Percentiles rank a stretch among this genome's conserved stretches.
These are phyloP conservation scores for Saguinus midas DNA, from an alignment of 2,113 vertebrate species.

Conservation along the genomic window DNA sequence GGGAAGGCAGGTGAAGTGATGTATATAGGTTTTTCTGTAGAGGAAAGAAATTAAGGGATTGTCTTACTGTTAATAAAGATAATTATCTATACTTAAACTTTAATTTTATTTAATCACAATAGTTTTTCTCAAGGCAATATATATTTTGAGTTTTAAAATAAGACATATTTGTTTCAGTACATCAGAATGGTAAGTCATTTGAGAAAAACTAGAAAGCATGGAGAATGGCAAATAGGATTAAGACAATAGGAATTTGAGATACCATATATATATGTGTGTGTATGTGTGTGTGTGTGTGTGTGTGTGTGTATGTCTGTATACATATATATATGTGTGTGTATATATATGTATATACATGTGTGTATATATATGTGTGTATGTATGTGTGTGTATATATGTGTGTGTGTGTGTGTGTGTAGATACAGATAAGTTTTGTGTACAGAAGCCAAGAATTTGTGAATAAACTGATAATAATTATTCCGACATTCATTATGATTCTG, in stretches of 20 bases:
- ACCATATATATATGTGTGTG: not conserved
- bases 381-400: not conserved
- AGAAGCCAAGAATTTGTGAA: constrained; percentile 31
- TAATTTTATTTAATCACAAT: constrained; percentile 28
- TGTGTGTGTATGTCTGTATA: no score
- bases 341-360: fast-evolving
- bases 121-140: not conserved
- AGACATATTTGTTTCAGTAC: not conserved
- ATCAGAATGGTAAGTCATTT: not conserved
- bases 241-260: not conserved
- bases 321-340: fast-evolving
- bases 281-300: no score
- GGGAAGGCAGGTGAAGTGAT: not conserved
- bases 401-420: no score
- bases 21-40: not conserved
- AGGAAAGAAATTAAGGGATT: not conserved
- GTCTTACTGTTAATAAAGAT: not conserved
- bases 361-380: no score
- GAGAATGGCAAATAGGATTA: not conserved
- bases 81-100: not conserved
- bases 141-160: constrained; percentile 44
- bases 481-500: constrained; percentile 53
- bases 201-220: not conserved
- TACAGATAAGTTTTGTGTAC: not conserved
- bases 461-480: constrained; percentile 54